Evolutionary conservation across 1,140 invertebrate species (phyloP).

Genomic region (Drosophila tsacasi): DNA sequence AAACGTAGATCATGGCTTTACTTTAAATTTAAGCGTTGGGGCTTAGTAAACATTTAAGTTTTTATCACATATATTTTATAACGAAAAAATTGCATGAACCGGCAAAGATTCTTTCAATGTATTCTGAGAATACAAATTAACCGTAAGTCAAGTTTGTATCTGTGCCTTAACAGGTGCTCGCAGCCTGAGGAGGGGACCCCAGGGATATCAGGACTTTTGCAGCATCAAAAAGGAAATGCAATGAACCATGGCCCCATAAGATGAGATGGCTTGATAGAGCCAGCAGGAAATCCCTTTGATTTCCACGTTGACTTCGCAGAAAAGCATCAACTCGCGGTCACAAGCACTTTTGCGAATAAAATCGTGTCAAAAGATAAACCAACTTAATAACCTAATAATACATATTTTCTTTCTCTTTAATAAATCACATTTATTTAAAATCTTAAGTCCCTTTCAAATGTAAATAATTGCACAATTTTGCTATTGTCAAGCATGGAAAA

Average conservation of each 20-base stretch:
- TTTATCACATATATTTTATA: background rate
- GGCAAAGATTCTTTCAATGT: background rate
- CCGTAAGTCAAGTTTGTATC: background rate
- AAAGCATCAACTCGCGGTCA: background rate
- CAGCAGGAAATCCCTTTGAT: constrained; percentile 13
- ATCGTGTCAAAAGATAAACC: background rate
- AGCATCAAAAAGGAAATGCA: background rate
- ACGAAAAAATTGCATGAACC: too few species aligned
- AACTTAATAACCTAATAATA: background rate
- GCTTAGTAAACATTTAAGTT: too few species aligned
- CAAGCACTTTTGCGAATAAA: background rate
- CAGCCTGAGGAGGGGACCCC: background rate
- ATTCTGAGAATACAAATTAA: background rate
- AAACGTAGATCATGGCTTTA: constrained; percentile 2
- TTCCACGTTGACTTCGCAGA: background rate
- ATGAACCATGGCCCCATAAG: background rate
- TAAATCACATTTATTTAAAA: background rate
- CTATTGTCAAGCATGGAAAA: background rate
- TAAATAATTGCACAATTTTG: background rate
- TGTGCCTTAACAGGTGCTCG: background rate
- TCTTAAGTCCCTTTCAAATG: background rate
- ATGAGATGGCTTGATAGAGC: background rate
- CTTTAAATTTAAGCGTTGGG: background rate
- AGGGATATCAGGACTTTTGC: constrained; percentile 13
- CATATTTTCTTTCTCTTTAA: background rate